These are phyloP conservation scores for Megaustenia siamemsis DNA, from an alignment of 2,888 invertebrate species.

Conservation along the genomic window DNA sequence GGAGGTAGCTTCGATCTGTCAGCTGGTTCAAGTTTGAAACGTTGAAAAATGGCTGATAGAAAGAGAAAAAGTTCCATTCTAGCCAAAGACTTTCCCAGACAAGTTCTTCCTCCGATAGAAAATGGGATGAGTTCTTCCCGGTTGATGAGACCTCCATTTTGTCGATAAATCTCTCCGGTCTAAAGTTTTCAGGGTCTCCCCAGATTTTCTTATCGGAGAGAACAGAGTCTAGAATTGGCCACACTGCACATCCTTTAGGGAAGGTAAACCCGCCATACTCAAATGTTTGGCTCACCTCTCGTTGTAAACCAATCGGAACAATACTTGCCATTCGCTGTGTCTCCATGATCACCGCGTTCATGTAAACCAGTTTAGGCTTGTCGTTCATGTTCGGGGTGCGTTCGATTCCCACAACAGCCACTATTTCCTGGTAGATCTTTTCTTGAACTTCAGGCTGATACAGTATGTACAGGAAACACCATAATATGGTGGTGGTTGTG, in stretches of 20 bases:
- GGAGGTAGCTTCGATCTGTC: not conserved
- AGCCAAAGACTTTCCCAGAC: constrained; percentile 3
- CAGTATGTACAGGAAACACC: constrained; percentile 89
- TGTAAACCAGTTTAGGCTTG: constrained; percentile 55
- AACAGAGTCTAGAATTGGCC: constrained; percentile 61
- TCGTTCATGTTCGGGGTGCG: constrained; percentile 53
- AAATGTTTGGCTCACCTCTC: constrained; percentile 61
- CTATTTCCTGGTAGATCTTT: constrained; percentile 50
- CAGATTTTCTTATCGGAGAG: constrained; percentile 57
- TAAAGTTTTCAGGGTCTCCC: constrained; percentile 37
- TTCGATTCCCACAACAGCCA: constrained; percentile 73
- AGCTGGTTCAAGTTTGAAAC: constrained; percentile 21
- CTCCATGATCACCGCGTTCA: constrained; percentile 66
- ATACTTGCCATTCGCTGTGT: constrained; percentile 63
- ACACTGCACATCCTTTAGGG: constrained; percentile 62
- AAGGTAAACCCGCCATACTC: constrained; percentile 61
- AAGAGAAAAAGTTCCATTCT: constrained; percentile 17
- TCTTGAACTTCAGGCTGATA: constrained; percentile 84
- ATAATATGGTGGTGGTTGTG: constrained; percentile 91
- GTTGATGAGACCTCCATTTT: constrained; percentile 43
- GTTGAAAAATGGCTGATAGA: constrained; percentile 25
- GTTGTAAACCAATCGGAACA: constrained; percentile 56
- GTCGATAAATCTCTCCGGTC: constrained; percentile 62
- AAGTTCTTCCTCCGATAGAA: not conserved
- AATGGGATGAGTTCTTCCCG: constrained; percentile 36